Evolutionary conservation across 2,113 vertebrate species (phyloP).

Genomic region (Barnardius zonarius): DNA sequence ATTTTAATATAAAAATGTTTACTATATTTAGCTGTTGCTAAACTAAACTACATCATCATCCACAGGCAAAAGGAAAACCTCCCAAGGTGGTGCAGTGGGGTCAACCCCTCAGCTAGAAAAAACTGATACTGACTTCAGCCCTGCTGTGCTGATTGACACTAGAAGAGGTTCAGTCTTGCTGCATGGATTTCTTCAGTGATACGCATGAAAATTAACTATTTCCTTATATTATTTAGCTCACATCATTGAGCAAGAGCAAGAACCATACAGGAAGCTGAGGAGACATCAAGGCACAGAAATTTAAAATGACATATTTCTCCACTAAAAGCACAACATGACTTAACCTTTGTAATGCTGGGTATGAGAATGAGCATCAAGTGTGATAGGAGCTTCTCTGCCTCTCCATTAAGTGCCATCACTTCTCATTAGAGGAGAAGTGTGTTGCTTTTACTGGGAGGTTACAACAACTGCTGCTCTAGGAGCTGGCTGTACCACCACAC

Average conservation of each 20-base stretch:
- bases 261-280: background rate
- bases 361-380: fast-evolving
- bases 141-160: background rate
- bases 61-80: background rate
- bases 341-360: background rate
- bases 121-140: background rate
- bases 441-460: background rate
- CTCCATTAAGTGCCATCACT: background rate
- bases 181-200: background rate
- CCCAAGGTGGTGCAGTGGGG: background rate
- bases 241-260: background rate
- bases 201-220: background rate
- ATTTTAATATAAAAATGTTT: background rate
- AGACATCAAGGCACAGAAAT: background rate
- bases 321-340: background rate
- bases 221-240: background rate
- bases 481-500: background rate
- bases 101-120: background rate
- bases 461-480: background rate
- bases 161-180: background rate
- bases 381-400: background rate
- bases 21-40: background rate
- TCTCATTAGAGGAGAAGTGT: background rate
- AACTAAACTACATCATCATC: background rate
- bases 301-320: background rate